phyloP scores from a whole-genome alignment of 2,113 vertebrate genomes.

The Nothocercus julius region DNA sequence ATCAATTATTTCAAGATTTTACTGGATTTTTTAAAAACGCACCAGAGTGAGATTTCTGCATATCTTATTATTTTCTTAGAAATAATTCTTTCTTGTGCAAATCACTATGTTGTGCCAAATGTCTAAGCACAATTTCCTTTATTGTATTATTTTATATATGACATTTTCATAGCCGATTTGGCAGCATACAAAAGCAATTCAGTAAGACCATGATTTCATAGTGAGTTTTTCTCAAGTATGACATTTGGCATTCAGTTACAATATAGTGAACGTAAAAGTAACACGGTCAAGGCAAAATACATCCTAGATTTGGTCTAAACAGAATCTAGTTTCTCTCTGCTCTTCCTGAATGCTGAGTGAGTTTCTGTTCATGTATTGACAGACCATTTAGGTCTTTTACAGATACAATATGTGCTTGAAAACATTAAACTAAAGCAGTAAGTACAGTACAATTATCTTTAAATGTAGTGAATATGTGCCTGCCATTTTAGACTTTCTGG shows the following conservation, averaged over 20 bases:
- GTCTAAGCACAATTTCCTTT: background rate
- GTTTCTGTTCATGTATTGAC: background rate
- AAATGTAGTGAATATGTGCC: conserved; percentile 18
- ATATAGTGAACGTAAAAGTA: background rate
- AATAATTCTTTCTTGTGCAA: background rate
- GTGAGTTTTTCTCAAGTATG: background rate
- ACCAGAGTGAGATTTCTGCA: conserved; percentile 6
- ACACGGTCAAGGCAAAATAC: background rate
- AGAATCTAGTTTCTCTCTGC: conserved; percentile 20
- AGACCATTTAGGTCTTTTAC: conserved; percentile 42
- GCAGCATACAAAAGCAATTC: background rate
- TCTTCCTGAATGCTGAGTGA: conserved; percentile 7
- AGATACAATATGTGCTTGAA: conserved; percentile 29
- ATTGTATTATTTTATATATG: background rate
- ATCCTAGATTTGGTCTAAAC: background rate
- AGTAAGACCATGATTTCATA: background rate
- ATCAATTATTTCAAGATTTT: conserved; percentile 5
- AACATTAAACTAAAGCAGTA: conserved; percentile 36
- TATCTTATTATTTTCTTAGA: background rate
- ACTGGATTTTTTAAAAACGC: background rate
- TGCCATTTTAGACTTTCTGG: conserved; percentile 53
- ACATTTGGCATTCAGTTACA: background rate
- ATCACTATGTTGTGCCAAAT: background rate
- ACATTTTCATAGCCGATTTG: background rate
- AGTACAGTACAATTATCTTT: conserved; percentile 21